Evolutionary conservation across 1,140 invertebrate genomes (phyloP), one percentile per base, ranked within the genome.

Genomic region (Zaprionus kolodkinae): DNA sequence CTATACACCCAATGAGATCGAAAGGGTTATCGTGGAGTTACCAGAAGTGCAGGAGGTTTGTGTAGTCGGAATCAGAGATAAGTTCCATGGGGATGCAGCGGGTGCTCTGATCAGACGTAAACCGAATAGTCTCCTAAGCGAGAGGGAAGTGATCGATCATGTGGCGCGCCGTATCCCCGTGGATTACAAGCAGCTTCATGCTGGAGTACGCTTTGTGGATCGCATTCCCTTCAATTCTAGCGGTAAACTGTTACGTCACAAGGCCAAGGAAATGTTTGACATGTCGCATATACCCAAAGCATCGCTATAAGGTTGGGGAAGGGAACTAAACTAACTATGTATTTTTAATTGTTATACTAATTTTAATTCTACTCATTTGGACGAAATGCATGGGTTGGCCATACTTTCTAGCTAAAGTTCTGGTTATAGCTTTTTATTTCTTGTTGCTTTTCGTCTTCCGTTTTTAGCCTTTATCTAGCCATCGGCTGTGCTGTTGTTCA

Each of bases 221-320:
- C 81, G 89, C 60, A 93, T 96, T 74, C 95, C 95, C 0, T 92
- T 93, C 78, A 95, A 95, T 10, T 78, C 94, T 0, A 93, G 94
- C 2, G 95, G 95, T 0, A 96, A 96, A 93, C 92, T 96, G 25
- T 91, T 95, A 36, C 91, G 94, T 68, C 93, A 92, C 62, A 86
- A 92, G 15, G 79, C 93, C 1, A 92, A 82, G 56, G 68, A 92
- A 73, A 76, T 93, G 25, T 82, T 69, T 25, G 6, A 62, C 3
- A 0, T 12, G 0, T 1, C 33, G 0, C 15, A 21, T 30, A 10
- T 25, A 3, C 59, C 59, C 15, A 68, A 50, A 40, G 50, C 72
- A 9, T 48, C 57, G 9, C 65, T 74, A 33, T 69, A 11, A 30
- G 13, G 13, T 5, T 1, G 27, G 27, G 27, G 27, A 30, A 6